Base-by-base conservation (phyloP, 2,113 vertebrate species). In the Gnathonemus longibarbis region DNA sequence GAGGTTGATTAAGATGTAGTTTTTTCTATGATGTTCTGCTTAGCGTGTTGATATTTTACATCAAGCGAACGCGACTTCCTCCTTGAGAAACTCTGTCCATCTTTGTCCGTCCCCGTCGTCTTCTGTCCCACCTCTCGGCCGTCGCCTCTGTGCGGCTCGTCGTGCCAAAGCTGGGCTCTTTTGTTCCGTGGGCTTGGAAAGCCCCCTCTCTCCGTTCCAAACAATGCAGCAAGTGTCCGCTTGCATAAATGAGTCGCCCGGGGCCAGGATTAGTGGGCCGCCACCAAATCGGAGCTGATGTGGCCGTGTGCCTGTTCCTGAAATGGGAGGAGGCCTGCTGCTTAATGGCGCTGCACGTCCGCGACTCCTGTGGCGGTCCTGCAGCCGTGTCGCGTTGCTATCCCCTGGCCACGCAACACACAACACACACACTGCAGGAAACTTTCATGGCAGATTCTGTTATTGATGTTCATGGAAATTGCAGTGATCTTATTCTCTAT, bases 191-290 rank as follows among this genome's bases (percentile, higher is more conserved):
- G 19, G 49, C 21, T 31, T 49, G 80, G 89, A 89, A 89, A 85
- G 27, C 74, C 70, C 88, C 66, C 49, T 17, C 74, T 50, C 80
- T 9, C n/a, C 70, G 0, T 27, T 80, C 52, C 89, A 62, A 13
- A 89, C 89, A 89, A 84, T 89, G 46, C 77, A 62, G 89, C 52
- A 80, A 89, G 77, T 89, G 77, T 89, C 52, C 39, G 24, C 39
- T 45, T 27, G 39, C 89, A 89, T 77, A 89, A 84, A 89, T 74
- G 74, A 56, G 80, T n/a, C 39, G 50, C 89, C 89, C 9, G 77
- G 24, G 89, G 74, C 89, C 35, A 53, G 48, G 74, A 31, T 80
- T 84, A 89, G 31, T 7, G 77, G 35, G 77, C 77, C 80, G 3
- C 35, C 77, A 35, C 21, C 77, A 45, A 48, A 89, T 24, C 19